Conservation (phyloP, 2,888 invertebrate genomes). For the Andrena camellia region DNA sequence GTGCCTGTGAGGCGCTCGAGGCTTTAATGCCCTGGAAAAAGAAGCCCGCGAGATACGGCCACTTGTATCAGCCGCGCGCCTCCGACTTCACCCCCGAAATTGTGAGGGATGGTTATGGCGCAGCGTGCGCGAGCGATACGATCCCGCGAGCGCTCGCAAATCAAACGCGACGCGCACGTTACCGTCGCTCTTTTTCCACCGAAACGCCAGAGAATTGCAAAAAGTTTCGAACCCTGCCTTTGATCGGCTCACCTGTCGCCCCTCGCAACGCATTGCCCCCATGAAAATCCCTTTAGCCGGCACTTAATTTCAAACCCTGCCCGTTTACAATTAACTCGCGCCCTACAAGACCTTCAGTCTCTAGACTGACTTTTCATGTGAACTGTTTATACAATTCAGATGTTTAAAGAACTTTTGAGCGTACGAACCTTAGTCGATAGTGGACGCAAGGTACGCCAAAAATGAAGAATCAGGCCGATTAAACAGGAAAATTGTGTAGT, state of each 20-base stretch:
- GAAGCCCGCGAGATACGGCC: conserved; percentile 64
- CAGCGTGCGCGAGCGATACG: conserved; percentile 59
- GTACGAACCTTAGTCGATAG: too few relatives aligned
- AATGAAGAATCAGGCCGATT: too few relatives aligned
- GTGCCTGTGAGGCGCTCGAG: conserved; percentile 54
- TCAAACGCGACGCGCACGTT: conserved; percentile 57
- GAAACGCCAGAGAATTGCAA: conserved; percentile 35
- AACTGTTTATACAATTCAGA: background rate
- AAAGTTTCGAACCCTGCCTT: conserved; percentile 39
- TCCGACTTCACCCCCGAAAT: conserved; percentile 56
- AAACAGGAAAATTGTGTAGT: too few relatives aligned
- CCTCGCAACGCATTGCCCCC: background rate
- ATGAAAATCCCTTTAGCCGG: background rate
- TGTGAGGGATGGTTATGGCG: conserved; percentile 74
- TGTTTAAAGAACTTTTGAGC: background rate
- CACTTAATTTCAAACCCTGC: background rate
- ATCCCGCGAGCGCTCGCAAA: conserved; percentile 65
- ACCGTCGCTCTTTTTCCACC: conserved; percentile 31
- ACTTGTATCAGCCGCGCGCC: conserved; percentile 66
- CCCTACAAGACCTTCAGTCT: background rate
- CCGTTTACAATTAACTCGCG: background rate
- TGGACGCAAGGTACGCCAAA: too few relatives aligned
- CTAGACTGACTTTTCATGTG: background rate
- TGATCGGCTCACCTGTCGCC: conserved; percentile 14
- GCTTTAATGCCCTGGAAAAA: conserved; percentile 66